phyloP scores from a whole-genome alignment of 2,797 vertebrate species.

The Alcedo quadribrachys region DNA sequence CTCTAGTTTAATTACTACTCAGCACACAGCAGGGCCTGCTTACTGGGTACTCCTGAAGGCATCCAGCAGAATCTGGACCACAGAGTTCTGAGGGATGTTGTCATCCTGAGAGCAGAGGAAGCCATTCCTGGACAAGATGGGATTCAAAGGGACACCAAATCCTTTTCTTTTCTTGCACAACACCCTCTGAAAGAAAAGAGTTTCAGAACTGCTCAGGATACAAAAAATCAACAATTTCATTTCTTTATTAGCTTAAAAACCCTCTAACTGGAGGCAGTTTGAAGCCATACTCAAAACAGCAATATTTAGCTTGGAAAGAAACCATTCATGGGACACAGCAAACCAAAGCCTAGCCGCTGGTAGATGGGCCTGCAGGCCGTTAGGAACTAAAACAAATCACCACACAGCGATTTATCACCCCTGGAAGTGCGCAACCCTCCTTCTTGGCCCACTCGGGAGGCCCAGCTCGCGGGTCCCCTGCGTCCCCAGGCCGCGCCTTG shows the following conservation, averaged over 20 bases:
- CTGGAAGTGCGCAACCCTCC: accelerated
- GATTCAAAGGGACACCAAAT: background rate
- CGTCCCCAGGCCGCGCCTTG: accelerated
- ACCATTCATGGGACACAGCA: background rate
- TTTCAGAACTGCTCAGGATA: background rate
- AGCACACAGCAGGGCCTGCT: slow-evolving; percentile 39
- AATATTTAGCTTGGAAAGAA: background rate
- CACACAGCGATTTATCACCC: too few species aligned
- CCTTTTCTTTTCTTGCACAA: background rate
- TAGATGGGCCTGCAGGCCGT: background rate
- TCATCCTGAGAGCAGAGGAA: slow-evolving; percentile 35
- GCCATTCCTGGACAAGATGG: background rate
- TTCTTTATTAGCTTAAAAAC: background rate
- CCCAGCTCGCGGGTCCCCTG: accelerated
- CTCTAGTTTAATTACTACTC: slow-evolving; percentile 5
- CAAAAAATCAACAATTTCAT: background rate
- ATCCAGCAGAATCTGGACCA: background rate
- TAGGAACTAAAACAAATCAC: too few species aligned
- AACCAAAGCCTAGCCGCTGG: background rate
- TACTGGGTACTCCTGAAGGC: background rate
- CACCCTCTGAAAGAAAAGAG: background rate
- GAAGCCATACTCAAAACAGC: background rate
- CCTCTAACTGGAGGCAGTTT: background rate
- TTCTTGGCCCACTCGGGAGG: background rate
- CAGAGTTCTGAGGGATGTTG: background rate